A percentile compares a stretch with the other conserved stretches of the same genome.
Conservation (phyloP, 2,797 vertebrate genomes). For the Hydrocynus forskahlii region DNA sequence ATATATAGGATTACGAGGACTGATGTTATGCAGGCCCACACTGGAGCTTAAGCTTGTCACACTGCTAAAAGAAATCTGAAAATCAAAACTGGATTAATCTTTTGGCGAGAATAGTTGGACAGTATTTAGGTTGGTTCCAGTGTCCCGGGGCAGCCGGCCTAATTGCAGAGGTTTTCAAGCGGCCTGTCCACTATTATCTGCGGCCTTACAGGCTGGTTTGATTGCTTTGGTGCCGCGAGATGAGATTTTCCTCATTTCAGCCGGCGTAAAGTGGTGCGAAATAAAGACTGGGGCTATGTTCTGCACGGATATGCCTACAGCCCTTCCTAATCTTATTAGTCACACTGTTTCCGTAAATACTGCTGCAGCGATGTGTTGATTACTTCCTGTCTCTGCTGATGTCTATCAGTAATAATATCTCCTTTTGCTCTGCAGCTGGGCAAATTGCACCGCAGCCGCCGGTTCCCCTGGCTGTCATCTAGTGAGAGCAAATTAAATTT, state of each 20-base stretch:
- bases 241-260: slow-evolving; percentile 14
- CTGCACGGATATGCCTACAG: slow-evolving; percentile 37
- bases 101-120: neutral
- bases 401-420: slow-evolving; percentile 11
- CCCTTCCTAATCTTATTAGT: slow-evolving; percentile 48
- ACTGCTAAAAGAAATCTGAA: neutral
- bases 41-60: neutral
- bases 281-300: slow-evolving; percentile 26
- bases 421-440: neutral
- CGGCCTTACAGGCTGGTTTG: slow-evolving; percentile 18
- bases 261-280: slow-evolving; percentile 22
- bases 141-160: slow-evolving; percentile 20
- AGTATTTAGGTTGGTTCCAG: slow-evolving; percentile 33
- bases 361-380: slow-evolving; percentile 28
- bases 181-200: slow-evolving; percentile 33
- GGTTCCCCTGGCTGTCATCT: neutral
- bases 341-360: slow-evolving; percentile 31
- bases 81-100: slow-evolving; percentile 32
- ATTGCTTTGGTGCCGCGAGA: slow-evolving; percentile 10
- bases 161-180: slow-evolving; percentile 27
- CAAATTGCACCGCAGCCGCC: neutral
- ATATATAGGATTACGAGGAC: neutral
- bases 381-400: slow-evolving; percentile 24
- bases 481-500: neutral
- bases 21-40: neutral